phyloP scores from a whole-genome alignment of 2,113 vertebrate genomes.

The Ammodytes dubius region DNA sequence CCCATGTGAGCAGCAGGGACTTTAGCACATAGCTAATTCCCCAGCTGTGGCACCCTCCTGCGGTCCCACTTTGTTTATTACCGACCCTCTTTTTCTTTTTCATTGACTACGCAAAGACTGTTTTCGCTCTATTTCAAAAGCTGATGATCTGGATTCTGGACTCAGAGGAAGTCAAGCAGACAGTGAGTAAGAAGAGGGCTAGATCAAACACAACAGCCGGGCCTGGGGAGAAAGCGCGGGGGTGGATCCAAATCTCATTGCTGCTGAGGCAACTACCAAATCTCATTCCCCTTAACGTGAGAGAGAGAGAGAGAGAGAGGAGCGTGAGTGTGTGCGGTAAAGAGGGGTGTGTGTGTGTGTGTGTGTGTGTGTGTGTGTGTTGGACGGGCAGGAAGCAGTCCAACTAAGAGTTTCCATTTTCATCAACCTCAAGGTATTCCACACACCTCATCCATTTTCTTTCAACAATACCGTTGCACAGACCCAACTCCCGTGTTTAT shows the following conservation, averaged over 20 bases:
- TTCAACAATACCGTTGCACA: conserved; percentile 57
- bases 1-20: conserved; percentile 23
- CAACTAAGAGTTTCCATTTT: conserved; percentile 80
- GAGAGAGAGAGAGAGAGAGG: conserved; percentile 1
- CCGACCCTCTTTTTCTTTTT: conserved; percentile 5
- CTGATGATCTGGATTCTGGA: conserved; percentile 19
- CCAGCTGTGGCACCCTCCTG: conserved; percentile 52
- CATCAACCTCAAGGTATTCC: conserved; percentile 71
- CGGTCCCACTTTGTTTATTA: conserved; percentile 18
- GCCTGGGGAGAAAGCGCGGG: conserved; percentile 53
- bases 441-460: conserved; percentile 73
- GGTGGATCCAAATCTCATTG: conserved; percentile 43
- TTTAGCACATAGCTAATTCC: conserved; percentile 28
- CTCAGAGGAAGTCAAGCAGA: conserved; percentile 75
- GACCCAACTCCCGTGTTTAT: conserved; percentile 53
- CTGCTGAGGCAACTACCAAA: conserved; percentile 24
- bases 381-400: conserved; percentile 62
- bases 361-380: conserved; percentile 59
- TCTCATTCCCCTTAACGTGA: conserved; percentile 24
- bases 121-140: conserved; percentile 33
- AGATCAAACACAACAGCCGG: conserved; percentile 40
- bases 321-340: conserved; percentile 42
- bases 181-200: conserved; percentile 79
- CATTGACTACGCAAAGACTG: conserved; percentile 22
- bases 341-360: conserved; percentile 29